Percentiles rank a stretch among this genome's conserved stretches.
These are phyloP conservation scores for Spea multiplicata DNA, from an alignment of 2,113 vertebrate species.

Conservation along the genomic window DNA sequence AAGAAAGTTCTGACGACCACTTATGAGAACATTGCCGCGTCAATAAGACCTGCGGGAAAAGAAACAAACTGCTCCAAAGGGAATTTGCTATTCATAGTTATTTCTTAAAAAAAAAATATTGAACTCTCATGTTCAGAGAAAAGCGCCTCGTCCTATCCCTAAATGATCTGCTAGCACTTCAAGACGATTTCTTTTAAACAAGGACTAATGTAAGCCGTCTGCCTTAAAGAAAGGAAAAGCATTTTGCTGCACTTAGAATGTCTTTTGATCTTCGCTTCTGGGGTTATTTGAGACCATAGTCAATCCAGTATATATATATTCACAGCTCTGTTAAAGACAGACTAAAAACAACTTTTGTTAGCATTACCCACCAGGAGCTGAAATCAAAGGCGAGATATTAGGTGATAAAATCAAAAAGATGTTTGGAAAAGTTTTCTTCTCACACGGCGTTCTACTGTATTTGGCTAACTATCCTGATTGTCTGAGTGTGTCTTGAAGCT, in stretches of 20 bases:
- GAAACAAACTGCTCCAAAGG: too few relatives aligned
- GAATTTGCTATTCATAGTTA: too few relatives aligned
- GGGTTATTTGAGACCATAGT: slow-evolving; percentile 30
- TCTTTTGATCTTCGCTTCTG: slow-evolving; percentile 34
- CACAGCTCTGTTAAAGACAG: background rate
- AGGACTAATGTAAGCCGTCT: slow-evolving; percentile 29
- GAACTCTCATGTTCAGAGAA: too few relatives aligned
- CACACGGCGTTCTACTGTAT: background rate
- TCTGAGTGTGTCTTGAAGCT: background rate
- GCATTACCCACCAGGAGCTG: slow-evolving; percentile 21
- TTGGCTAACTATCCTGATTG: background rate
- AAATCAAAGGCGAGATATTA: slow-evolving; percentile 29
- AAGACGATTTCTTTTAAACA: slow-evolving; percentile 17
- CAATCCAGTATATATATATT: background rate
- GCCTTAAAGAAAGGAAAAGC: slow-evolving; percentile 12
- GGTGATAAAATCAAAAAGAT: slow-evolving; percentile 17
- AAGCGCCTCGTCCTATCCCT: slow-evolving; percentile 13
- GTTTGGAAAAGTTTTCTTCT: background rate
- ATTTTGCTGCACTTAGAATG: slow-evolving; percentile 22
- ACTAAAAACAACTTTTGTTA: slow-evolving; percentile 16
- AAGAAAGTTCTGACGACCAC: too few relatives aligned
- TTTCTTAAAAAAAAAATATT: too few relatives aligned
- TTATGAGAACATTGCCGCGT: too few relatives aligned
- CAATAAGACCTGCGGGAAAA: too few relatives aligned
- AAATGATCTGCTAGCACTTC: slow-evolving; percentile 17